phyloP scores from a whole-genome alignment of 2,888 invertebrate species.

The Blastobasis lacticolella region DNA sequence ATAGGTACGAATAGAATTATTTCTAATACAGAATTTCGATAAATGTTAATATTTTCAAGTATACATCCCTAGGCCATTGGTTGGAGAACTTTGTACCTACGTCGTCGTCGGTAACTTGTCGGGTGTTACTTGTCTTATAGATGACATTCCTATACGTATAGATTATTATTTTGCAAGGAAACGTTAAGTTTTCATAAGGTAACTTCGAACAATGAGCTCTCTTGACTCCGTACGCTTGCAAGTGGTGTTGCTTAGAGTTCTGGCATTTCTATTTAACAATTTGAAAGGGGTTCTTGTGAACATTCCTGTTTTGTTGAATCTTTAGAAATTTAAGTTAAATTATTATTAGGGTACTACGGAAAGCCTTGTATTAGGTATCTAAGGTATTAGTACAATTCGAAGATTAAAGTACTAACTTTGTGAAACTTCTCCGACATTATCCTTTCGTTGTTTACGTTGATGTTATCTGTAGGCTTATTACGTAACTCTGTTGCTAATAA shows the following conservation, averaged over 20 bases:
- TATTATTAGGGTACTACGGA: too few species aligned
- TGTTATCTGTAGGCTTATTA: too few species aligned
- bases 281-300: too few species aligned
- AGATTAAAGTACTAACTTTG: too few species aligned
- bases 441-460: too few species aligned
- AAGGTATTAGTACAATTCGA: too few species aligned
- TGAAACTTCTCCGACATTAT: too few species aligned
- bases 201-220: constrained; percentile 1
- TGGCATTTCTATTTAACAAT: too few species aligned
- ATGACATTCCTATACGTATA: constrained; percentile 14
- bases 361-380: too few species aligned
- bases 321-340: too few species aligned
- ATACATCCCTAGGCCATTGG: constrained; percentile 22
- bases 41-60: neutral
- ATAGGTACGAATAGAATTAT: neutral
- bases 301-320: too few species aligned
- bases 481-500: too few species aligned
- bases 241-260: neutral
- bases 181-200: constrained; percentile 1
- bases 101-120: constrained; percentile 19
- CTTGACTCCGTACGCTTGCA: neutral
- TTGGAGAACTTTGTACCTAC: constrained; percentile 21
- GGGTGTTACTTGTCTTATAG: constrained; percentile 13
- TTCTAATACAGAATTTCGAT: neutral
- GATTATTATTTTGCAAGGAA: constrained; percentile 6